Base-by-base conservation (phyloP, 1,140 invertebrate genomes). In the Fopius arisanus region DNA sequence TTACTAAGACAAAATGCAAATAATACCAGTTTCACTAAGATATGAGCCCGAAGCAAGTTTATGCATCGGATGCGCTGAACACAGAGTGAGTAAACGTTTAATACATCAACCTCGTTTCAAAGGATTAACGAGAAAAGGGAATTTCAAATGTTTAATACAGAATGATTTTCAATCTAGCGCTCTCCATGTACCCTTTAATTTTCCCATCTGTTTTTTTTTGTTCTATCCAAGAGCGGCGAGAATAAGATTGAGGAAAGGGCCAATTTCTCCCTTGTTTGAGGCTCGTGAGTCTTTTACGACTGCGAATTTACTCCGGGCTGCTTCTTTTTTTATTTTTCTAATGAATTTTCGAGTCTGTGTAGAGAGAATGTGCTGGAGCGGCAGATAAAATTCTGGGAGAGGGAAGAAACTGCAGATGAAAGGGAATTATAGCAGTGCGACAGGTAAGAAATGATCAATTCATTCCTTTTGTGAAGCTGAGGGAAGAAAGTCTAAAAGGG, bases 161-260 rank as follows among this genome's bases (percentile, higher is more conserved):
- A 26, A 69, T 69, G 28, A n/a, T 69, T 69, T 69, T 31, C 67
- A 51, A 51, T 69, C 29, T 69, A 16, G 51, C 21, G 29, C 21
- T 29, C 31, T 62, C 21, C 33, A 10, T 23, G 31, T 65, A 65
- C 29, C 14, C 65, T n/a, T 31, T 6, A 43, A 33, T 68, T 37
- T 73, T 69, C 28, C 26, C 28, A 19, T 59, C 37, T 67, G 12
- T 68, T 41, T 41, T 12, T 40, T 73, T 21, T 41, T 68, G 19
- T 62, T 26, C 40, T 16, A 5, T 26, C 19, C 41, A 80, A 80
- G 74, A 76, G 76, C 73, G 73, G 78, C 76, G 67, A 72, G 69
- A 76, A 76, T 69, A 63, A 63, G 59, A n/a, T 63, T 6, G 26
- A 63, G 26, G 54, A 23, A 7, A 29, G 29, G 28, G 65, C 63